phyloP scores from a whole-genome alignment of 2,113 vertebrate species.

The Sinocyclocheilus rhinocerous region DNA sequence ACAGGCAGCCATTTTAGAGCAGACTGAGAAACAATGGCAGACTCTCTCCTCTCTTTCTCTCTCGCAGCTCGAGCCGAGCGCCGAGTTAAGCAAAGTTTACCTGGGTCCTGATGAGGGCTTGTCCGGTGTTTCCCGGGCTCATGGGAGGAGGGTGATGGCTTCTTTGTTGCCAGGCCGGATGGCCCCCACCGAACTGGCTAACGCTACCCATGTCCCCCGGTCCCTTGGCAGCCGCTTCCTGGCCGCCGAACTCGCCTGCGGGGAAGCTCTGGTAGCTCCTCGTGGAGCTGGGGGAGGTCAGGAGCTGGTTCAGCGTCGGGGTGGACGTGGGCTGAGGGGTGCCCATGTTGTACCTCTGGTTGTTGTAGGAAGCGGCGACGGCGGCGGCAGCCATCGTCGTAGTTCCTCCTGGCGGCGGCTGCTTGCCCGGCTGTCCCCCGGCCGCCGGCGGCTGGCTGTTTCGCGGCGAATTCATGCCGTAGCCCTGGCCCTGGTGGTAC shows the following conservation, averaged over 20 bases:
- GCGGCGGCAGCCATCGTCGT: conserved; percentile 59
- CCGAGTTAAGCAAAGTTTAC: conserved; percentile 73
- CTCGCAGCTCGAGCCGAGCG: conserved; percentile 23
- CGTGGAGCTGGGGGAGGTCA: conserved; percentile 91
- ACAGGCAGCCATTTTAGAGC: conserved; percentile 95
- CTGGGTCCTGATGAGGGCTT: conserved; percentile 85
- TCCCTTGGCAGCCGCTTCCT: conserved; percentile 86
- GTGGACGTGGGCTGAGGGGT: conserved; percentile 89
- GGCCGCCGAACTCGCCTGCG: conserved; percentile 86
- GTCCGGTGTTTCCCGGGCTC: conserved; percentile 91
- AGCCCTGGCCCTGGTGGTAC: conserved; percentile 85
- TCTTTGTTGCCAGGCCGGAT: conserved; percentile 91
- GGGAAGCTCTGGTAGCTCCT: conserved; percentile 90
- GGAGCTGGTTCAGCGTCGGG: conserved; percentile 95
- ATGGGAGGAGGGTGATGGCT: conserved; percentile 89
- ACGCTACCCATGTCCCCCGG: conserved; percentile 73
- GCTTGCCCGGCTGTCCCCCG: conserved; percentile 88
- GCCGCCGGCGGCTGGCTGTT: conserved; percentile 78
- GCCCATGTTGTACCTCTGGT: conserved; percentile 78
- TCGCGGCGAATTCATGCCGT: conserved; percentile 82
- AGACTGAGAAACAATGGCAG: conserved; percentile 87
- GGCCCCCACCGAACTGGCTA: conserved; percentile 84
- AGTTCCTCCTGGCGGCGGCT: conserved; percentile 83
- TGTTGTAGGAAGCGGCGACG: conserved; percentile 75
- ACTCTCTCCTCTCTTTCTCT: conserved; percentile 71